These are phyloP conservation scores for Drosophila kepulauana DNA, from an alignment of 1,140 invertebrate species.

Conservation along the genomic window DNA sequence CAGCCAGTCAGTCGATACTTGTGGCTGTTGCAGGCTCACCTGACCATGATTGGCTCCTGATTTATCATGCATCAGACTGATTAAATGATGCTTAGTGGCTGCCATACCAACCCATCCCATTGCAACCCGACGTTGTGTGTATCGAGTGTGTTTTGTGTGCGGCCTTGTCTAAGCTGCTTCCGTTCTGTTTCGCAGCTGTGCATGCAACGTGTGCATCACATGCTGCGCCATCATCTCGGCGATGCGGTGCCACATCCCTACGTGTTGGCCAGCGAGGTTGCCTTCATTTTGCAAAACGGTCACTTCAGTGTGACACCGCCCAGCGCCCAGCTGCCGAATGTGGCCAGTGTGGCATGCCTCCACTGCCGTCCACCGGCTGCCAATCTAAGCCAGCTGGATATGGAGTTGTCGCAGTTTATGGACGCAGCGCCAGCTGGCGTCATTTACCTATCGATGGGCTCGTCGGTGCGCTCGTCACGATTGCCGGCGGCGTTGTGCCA, in stretches of 20 bases:
- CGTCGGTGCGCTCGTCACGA: conserved; percentile 87
- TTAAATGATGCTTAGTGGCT: conserved; percentile 76
- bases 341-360: conserved; percentile 92
- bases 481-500: conserved; percentile 88
- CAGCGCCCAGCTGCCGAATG: conserved; percentile 89
- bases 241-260: conserved; percentile 86
- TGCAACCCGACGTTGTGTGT: not conserved
- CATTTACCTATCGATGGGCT: conserved; percentile 92
- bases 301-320: conserved; percentile 89
- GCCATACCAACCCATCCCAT: not conserved
- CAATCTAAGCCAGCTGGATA: conserved; percentile 41
- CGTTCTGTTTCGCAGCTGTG: conserved; percentile 52
- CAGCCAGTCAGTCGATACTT: conserved; percentile 18
- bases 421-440: conserved; percentile 88
- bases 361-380: conserved; percentile 88
- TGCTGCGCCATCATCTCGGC: conserved; percentile 87
- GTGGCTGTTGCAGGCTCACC: conserved; percentile 15
- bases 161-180: conserved; percentile 20
- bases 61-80: conserved; percentile 75
- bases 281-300: conserved; percentile 90
- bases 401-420: conserved; percentile 86
- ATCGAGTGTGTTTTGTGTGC: not conserved
- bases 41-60: conserved; percentile 64
- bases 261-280: conserved; percentile 88
- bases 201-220: conserved; percentile 85